Evolutionary conservation across 2,888 invertebrate species (phyloP).

Genomic region (Euzetes globulus): DNA sequence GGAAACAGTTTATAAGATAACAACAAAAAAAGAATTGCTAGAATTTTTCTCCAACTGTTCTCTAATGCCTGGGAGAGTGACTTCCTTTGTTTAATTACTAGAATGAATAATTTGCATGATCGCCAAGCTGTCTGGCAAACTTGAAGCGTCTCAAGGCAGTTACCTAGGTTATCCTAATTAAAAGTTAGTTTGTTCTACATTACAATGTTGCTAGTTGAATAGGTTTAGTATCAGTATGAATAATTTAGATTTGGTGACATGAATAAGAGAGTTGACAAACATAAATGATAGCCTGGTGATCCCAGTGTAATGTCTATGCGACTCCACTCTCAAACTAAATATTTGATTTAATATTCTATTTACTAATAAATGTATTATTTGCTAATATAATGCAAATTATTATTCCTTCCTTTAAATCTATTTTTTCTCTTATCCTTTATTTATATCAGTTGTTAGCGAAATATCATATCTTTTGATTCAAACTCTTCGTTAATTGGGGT

Average conservation of each 20-base stretch:
- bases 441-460: background rate
- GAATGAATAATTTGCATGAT: too few species aligned
- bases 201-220: too few species aligned
- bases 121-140: too few species aligned
- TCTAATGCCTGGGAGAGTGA: conserved; percentile 26
- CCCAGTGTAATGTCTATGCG: background rate
- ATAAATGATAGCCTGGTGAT: too few species aligned
- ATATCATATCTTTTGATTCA: conserved; percentile 14
- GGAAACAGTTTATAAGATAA: conserved; percentile 12
- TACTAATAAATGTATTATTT: background rate
- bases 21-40: background rate
- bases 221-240: too few species aligned
- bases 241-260: too few species aligned
- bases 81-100: conserved; percentile 30
- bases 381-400: background rate
- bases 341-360: background rate
- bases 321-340: conserved; percentile 12
- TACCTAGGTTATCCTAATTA: too few species aligned
- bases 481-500: conserved; percentile 7
- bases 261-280: too few species aligned
- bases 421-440: background rate
- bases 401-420: background rate
- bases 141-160: too few species aligned
- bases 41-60: background rate
- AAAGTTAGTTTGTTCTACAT: too few species aligned